A percentile compares a stretch with the other conserved stretches of the same genome.
Evolutionary conservation across 2,797 vertebrate species (phyloP).

Genomic region (Sebastes kiyomatsui): DNA sequence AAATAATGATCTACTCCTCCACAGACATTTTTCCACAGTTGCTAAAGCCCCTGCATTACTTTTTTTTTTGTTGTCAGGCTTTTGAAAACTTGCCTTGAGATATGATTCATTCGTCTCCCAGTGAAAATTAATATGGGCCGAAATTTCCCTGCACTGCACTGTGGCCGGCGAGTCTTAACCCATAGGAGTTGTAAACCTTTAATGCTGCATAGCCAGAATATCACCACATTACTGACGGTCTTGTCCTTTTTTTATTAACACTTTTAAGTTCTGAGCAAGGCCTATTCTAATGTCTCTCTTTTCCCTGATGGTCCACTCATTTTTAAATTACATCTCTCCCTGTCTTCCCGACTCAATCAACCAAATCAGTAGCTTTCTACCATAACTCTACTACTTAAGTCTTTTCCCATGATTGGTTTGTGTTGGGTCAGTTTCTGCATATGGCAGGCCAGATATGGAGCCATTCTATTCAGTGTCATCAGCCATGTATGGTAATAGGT

Average conservation of each 20-base stretch:
- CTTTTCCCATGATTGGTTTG: background rate
- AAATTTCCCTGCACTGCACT: background rate
- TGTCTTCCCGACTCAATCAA: background rate
- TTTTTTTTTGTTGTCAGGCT: background rate
- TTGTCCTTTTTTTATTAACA: background rate
- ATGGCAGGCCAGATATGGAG: background rate
- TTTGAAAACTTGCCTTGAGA: background rate
- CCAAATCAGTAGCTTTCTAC: background rate
- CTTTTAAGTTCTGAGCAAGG: background rate
- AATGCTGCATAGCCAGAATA: background rate
- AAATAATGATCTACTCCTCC: constrained; percentile 9
- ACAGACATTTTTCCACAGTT: background rate
- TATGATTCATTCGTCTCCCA: background rate
- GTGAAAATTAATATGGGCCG: background rate
- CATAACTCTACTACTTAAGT: background rate
- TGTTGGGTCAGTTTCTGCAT: background rate
- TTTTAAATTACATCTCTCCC: background rate
- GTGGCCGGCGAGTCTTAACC: background rate
- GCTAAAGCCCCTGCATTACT: background rate
- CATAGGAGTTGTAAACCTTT: background rate
- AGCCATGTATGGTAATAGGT: background rate
- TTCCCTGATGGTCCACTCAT: background rate
- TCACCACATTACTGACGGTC: background rate
- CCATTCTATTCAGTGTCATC: background rate
- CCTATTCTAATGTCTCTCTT: background rate